These are phyloP conservation scores for Drosophila longiperda DNA, from an alignment of 2,888 invertebrate genomes.

Conservation along the genomic window DNA sequence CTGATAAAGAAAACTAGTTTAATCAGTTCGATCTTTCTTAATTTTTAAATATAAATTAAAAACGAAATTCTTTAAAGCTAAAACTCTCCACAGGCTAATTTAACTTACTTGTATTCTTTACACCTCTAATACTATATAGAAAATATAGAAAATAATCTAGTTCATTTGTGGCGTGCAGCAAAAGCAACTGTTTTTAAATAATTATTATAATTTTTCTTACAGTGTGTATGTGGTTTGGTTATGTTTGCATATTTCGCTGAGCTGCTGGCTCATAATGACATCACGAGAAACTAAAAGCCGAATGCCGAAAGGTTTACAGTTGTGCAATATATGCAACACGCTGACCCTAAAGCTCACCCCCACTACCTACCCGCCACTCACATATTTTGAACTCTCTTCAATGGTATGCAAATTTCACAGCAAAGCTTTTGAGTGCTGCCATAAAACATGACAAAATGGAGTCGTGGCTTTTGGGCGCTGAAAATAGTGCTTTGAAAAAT, in stretches of 20 bases:
- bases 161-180: not conserved
- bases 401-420: slow-evolving; percentile 59
- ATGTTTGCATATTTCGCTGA: slow-evolving; percentile 38
- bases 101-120: not conserved
- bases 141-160: too few species aligned
- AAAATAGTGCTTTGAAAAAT: slow-evolving; percentile 60
- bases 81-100: not conserved
- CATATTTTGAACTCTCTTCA: slow-evolving; percentile 17
- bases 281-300: slow-evolving; percentile 46
- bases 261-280: slow-evolving; percentile 42
- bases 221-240: slow-evolving; percentile 2
- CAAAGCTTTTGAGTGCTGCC: slow-evolving; percentile 54
- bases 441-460: slow-evolving; percentile 67
- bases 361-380: not conserved
- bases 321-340: slow-evolving; percentile 30
- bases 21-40: not conserved
- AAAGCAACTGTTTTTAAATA: not conserved
- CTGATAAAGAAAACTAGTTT: not conserved
- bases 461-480: slow-evolving; percentile 46
- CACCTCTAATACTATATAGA: not conserved
- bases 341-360: not conserved
- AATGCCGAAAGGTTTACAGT: slow-evolving; percentile 38
- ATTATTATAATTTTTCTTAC: not conserved
- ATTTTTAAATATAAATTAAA: not conserved
- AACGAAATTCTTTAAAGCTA: not conserved